Conservation (phyloP, 2,113 vertebrate species). For the Barnardius zonarius region DNA sequence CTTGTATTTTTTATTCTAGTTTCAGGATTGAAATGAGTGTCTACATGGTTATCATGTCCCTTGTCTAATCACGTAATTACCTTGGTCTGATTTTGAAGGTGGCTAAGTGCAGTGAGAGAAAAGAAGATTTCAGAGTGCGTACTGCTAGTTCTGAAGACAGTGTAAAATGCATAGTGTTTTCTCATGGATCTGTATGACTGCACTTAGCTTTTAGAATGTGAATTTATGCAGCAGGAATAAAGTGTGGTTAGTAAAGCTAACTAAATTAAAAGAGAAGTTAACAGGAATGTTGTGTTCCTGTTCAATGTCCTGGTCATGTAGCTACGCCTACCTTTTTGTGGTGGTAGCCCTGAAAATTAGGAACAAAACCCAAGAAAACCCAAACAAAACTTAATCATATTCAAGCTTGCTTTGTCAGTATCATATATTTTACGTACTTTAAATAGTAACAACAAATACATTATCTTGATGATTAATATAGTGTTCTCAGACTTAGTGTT, state of each 20-base stretch:
- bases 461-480: neutral
- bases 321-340: neutral
- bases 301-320: neutral
- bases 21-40: slow-evolving; percentile 13
- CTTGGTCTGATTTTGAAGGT: slow-evolving; percentile 51
- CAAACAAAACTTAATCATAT: neutral
- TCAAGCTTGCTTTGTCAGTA: neutral
- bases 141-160: neutral
- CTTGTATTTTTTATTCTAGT: neutral
- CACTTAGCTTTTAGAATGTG: neutral
- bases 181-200: neutral
- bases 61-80: slow-evolving; percentile 43
- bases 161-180: neutral
- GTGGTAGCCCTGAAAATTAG: neutral
- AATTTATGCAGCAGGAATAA: neutral
- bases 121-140: neutral
- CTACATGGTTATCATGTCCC: slow-evolving; percentile 16
- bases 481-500: neutral
- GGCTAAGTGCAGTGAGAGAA: neutral
- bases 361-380: neutral
- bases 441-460: neutral
- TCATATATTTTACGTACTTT: neutral
- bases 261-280: neutral
- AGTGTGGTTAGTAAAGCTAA: neutral
- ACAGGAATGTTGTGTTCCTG: neutral